Conservation (phyloP, 1,140 invertebrate genomes). For the Berghia stephanieae region DNA sequence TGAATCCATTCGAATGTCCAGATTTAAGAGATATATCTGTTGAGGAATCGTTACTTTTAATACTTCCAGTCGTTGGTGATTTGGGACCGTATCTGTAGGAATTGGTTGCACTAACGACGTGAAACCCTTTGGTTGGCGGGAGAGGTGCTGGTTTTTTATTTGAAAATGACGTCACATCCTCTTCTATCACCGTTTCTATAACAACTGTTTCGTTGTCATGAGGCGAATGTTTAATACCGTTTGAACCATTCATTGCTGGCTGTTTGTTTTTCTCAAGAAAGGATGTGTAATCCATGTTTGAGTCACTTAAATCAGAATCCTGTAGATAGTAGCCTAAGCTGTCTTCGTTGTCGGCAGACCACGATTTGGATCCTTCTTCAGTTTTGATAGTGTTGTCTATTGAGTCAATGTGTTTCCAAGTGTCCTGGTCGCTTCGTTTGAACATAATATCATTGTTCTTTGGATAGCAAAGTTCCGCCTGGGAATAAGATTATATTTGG, state of each 20-base stretch:
- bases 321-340: background rate
- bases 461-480: conserved; percentile 26
- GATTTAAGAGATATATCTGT: too few relatives aligned
- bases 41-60: too few relatives aligned
- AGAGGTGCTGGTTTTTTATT: background rate
- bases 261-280: conserved; percentile 36
- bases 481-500: background rate
- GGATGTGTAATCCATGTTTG: conserved; percentile 36
- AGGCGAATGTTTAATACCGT: too few relatives aligned
- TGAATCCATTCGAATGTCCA: too few relatives aligned
- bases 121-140: too few relatives aligned
- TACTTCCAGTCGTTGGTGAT: too few relatives aligned
- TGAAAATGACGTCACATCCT: conserved; percentile 22
- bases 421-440: conserved; percentile 27
- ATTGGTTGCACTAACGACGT: background rate
- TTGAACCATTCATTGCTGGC: too few relatives aligned
- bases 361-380: conserved; percentile 3
- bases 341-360: background rate
- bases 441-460: conserved; percentile 36
- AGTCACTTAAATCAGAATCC: conserved; percentile 27
- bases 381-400: background rate
- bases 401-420: conserved; percentile 25
- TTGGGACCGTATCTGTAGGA: too few relatives aligned
- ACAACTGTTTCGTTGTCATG: background rate
- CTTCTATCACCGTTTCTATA: conserved; percentile 26